Evolutionary conservation across 92 coral and sea anemone species (phyloP).

Genomic region (Epizoanthus scotinus): DNA sequence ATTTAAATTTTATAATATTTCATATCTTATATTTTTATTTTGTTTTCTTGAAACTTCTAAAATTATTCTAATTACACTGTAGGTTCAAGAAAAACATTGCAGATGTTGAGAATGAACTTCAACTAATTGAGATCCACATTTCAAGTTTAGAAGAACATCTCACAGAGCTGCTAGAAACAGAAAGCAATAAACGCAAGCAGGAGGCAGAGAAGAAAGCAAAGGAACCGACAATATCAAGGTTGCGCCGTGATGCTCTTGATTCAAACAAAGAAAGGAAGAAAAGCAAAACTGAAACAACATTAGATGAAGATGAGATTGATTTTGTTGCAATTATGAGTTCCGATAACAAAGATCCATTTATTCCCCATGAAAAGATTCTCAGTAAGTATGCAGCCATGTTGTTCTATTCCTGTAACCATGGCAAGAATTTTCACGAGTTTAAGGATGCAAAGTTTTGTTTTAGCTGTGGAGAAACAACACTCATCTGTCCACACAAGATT

Average conservation of each 20-base stretch:
- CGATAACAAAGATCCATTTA: conserved; percentile 80
- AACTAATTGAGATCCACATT: conserved; percentile 78
- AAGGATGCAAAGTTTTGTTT: conserved; percentile 91
- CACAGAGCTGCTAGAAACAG: conserved; percentile 56
- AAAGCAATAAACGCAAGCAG: conserved; percentile 47
- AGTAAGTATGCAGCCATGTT: conserved; percentile 95
- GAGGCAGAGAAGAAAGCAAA: conserved; percentile 45
- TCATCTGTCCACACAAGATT: conserved; percentile 94
- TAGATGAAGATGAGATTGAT: conserved; percentile 84
- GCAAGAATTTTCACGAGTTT: conserved; percentile 91
- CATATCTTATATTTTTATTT: too few species aligned
- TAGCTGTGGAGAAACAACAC: conserved; percentile 92
- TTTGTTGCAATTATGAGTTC: conserved; percentile 91
- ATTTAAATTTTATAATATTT: too few species aligned
- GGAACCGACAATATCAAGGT: conserved; percentile 39
- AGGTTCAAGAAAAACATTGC: conserved; percentile 75
- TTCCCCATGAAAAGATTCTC: conserved; percentile 89
- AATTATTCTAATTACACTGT: not conserved
- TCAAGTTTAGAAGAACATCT: conserved; percentile 82
- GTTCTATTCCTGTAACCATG: conserved; percentile 96
- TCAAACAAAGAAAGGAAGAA: conserved; percentile 31
- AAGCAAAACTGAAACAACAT: conserved; percentile 9
- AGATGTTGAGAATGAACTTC: conserved; percentile 86
- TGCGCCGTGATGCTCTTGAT: conserved; percentile 29
- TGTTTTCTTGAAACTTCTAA: too few species aligned